Evolutionary conservation across 2,888 invertebrate genomes (phyloP).

Genomic region (Acleris laterana): DNA sequence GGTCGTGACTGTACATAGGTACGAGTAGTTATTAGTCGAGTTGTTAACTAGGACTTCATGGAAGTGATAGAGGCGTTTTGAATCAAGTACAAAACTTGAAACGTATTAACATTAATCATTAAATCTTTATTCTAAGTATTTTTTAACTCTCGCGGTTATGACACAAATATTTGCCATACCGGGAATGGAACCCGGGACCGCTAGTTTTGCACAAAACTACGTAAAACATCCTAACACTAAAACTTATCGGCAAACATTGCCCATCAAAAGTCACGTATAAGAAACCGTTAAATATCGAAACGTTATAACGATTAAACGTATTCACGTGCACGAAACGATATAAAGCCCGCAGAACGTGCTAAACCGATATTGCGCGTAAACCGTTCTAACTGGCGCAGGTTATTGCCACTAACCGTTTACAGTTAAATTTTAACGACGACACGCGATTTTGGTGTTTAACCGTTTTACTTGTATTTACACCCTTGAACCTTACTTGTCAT

Average conservation of each 20-base stretch:
- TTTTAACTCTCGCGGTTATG: too few relatives aligned
- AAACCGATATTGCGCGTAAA: conserved; percentile 70
- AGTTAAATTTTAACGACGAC: conserved; percentile 61
- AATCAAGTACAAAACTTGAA: too few relatives aligned
- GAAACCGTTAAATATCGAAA: conserved; percentile 19
- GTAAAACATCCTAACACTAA: too few relatives aligned
- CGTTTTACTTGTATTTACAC: neutral
- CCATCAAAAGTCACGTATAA: neutral
- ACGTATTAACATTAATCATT: too few relatives aligned
- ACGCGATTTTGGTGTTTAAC: conserved; percentile 54
- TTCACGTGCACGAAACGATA: conserved; percentile 62
- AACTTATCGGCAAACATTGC: too few relatives aligned
- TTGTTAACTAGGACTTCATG: neutral
- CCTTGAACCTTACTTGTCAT: too few relatives aligned
- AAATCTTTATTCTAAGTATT: too few relatives aligned
- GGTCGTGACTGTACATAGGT: too few relatives aligned
- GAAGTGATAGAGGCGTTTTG: too few relatives aligned
- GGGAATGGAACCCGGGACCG: too few relatives aligned
- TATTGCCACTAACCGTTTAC: conserved; percentile 64
- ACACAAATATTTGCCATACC: too few relatives aligned
- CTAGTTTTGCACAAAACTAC: too few relatives aligned
- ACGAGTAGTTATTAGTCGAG: neutral
- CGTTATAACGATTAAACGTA: conserved; percentile 60
- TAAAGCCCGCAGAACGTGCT: conserved; percentile 58
- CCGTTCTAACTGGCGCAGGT: conserved; percentile 59